Percentiles rank a stretch among this genome's conserved stretches.
Evolutionary conservation across 2,888 invertebrate genomes (phyloP).

Genomic region (Conops quadrifasciatus): DNA sequence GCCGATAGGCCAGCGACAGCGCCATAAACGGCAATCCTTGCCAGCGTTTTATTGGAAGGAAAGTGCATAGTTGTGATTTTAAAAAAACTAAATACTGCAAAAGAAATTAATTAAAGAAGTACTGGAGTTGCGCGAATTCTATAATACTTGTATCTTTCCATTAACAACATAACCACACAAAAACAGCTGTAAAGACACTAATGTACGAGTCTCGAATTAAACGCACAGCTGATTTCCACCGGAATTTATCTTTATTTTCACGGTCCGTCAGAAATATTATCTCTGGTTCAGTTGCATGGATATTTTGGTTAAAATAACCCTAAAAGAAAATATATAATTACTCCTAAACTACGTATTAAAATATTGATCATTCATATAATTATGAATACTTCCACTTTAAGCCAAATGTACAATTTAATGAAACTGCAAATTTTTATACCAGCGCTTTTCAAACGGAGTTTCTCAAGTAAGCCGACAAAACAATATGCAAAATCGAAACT

Average conservation of each 20-base stretch:
- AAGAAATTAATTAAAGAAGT: no score
- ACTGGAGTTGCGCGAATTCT: no score
- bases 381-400: slow-evolving; percentile 42
- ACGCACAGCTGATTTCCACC: slow-evolving; percentile 1
- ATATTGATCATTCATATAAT: neutral
- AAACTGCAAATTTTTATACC: slow-evolving; percentile 38
- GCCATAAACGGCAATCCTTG: slow-evolving; percentile 73
- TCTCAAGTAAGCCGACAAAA: slow-evolving; percentile 48
- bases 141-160: no score
- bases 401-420: slow-evolving; percentile 40
- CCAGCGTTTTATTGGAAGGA: slow-evolving; percentile 68
- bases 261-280: neutral
- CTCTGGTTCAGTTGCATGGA: neutral
- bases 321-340: neutral
- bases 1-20: slow-evolving; percentile 67
- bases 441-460: slow-evolving; percentile 37
- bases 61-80: slow-evolving; percentile 47
- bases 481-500: neutral
- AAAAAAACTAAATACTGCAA: neutral
- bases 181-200: neutral
- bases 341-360: neutral
- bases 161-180: slow-evolving; percentile 2
- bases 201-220: slow-evolving; percentile 10
- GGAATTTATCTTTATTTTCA: neutral
- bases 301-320: neutral